Conservation (phyloP, 2,113 vertebrate species). For the Loxodonta africana region DNA sequence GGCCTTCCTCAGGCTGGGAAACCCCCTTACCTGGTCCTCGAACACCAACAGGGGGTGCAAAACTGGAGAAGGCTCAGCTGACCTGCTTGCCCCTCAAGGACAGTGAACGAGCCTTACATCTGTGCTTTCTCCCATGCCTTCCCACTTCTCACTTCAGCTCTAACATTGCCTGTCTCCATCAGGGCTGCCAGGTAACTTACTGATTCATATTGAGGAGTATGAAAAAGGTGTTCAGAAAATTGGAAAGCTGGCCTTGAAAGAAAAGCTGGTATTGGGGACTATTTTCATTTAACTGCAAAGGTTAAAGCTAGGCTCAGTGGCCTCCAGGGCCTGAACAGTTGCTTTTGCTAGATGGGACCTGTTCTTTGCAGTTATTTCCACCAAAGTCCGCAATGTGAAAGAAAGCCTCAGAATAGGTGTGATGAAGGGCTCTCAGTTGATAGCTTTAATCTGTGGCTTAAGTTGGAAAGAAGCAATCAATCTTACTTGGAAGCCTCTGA, state of each 20-base stretch:
- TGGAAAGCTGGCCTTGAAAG: not conserved
- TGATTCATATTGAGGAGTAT: no score
- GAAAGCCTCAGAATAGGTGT: fast-evolving
- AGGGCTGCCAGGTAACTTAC: no score
- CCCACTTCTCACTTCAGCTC: not conserved
- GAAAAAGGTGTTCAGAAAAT: no score
- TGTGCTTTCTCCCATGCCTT: no score
- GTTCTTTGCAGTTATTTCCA: not conserved
- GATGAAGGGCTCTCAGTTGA: not conserved
- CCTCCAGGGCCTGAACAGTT: no score
- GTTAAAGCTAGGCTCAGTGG: not conserved
- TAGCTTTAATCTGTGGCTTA: fast-evolving
- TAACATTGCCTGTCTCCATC: not conserved
- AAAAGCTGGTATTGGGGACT: not conserved
- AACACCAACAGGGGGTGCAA: no score
- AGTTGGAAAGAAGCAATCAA: not conserved
- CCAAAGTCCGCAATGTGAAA: fast-evolving
- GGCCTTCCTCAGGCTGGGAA: not conserved
- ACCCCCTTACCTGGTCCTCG: not conserved
- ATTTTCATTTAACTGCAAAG: not conserved
- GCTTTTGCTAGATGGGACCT: no score
- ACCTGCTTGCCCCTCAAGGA: no score
- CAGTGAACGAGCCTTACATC: no score
- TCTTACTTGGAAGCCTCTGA: not conserved
- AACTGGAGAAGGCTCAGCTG: not conserved